Base-by-base conservation (phyloP, 2,888 invertebrate genomes). In the Lysandra bellargus region DNA sequence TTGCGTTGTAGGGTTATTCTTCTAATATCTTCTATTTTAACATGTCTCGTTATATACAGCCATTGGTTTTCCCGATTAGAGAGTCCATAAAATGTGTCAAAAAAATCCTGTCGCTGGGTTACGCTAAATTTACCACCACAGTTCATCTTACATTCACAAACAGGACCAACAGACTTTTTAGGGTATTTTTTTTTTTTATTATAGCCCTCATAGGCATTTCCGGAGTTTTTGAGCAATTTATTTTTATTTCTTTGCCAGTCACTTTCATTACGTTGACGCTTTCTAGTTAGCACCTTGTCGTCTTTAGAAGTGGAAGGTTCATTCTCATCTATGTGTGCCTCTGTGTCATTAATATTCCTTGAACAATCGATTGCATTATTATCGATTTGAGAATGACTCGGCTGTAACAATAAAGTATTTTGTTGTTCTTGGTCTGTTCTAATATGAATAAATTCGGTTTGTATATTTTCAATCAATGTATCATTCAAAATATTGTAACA, bases 141-240 rank as follows among this genome's bases (percentile, higher is more conserved):
- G 57, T 78, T 79, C 78, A 74, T 79, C 78, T 80, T 78, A 79
- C 78, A 80, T 79, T 57, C 53, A 78, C 80, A 80, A 44, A 75
- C 61, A 74, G 81, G 79, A 61, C 79, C 80, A 78, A 81, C 74
- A 49, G 79, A 60, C 76, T 80, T 80, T 53, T 74, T n/a, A 78
- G 74, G 14, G 78, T 79, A 49, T 79, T 78, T 76, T 79, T 80
- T n/a, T 78, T 57, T 80, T 78, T 12, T 80, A 57, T 69, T 69
- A 69, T 12, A 9, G 12, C 69, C 69, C 33, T 69, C 33, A 4
- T 69, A 69, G 30, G 30, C 69, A 30, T 69, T 69, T 33, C 69
- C 69, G 14, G 69, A 69, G 33, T 81, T 81, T 80, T 80, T 80
- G 72, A 80, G 72, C 69, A 69, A 78, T 76, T 77, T 81, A 79